Evolutionary conservation across 2,888 invertebrate species (phyloP).

Genomic region (Synanthedon andrenaeformis): DNA sequence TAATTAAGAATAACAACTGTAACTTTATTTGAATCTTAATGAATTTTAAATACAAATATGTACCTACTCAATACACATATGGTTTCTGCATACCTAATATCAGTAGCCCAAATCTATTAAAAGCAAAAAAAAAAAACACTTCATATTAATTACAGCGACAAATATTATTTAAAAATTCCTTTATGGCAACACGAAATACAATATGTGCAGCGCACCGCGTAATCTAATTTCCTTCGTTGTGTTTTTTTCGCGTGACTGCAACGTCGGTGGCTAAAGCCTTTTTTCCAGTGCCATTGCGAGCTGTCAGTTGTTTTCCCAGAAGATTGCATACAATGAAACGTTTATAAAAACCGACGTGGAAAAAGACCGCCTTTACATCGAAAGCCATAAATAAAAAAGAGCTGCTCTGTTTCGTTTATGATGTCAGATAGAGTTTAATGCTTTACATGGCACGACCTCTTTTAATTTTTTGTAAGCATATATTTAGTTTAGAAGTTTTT

Average conservation of each 20-base stretch:
- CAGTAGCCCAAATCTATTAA: not conserved
- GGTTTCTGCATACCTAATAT: no score
- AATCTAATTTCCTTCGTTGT: slow-evolving; percentile 23
- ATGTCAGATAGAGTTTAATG: not conserved
- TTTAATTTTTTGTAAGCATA: no score
- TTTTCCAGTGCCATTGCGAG: slow-evolving; percentile 21
- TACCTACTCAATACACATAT: no score
- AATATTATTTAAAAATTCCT: not conserved
- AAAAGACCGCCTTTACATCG: slow-evolving; percentile 23
- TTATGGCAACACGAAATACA: slow-evolving; percentile 19
- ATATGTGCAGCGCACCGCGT: slow-evolving; percentile 15
- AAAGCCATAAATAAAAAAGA: not conserved
- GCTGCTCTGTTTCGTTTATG: not conserved
- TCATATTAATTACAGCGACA: not conserved
- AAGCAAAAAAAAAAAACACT: not conserved
- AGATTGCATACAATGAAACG: slow-evolving; percentile 33
- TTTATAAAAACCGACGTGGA: slow-evolving; percentile 28
- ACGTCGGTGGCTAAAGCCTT: slow-evolving; percentile 13
- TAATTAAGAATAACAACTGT: no score
- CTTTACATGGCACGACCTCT: no score
- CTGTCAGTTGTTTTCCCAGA: slow-evolving; percentile 25
- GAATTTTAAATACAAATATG: no score
- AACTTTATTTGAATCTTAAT: no score
- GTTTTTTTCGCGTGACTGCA: not conserved
- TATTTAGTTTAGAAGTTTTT: no score